Conservation (phyloP, 2,113 vertebrate species). For the Callocephalon fimbriatum region DNA sequence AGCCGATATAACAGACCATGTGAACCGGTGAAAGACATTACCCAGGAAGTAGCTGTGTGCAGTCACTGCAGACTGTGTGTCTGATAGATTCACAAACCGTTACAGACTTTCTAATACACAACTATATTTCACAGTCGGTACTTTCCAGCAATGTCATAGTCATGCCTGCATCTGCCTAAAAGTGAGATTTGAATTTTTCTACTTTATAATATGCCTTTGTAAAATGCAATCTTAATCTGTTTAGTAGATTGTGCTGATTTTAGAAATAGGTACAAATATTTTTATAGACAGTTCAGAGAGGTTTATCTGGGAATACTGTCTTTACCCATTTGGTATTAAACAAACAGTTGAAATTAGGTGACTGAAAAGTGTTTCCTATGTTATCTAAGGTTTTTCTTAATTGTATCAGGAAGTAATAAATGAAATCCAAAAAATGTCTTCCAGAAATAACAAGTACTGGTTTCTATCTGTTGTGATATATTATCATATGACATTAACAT, state of each 20-base stretch:
- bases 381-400: not conserved
- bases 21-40: conserved; percentile 36
- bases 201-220: not conserved
- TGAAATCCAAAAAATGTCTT: not conserved
- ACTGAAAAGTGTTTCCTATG: not conserved
- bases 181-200: not conserved
- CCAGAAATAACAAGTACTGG: not conserved
- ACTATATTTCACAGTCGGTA: not conserved
- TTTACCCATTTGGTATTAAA: not conserved
- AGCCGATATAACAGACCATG: conserved; percentile 9
- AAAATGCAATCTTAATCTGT: not conserved
- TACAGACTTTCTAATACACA: not conserved
- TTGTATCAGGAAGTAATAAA: not conserved
- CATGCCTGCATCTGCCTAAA: not conserved
- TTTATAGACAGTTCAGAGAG: not conserved
- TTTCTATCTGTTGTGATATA: not conserved
- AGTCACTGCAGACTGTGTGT: not conserved
- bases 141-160: not conserved
- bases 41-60: conserved; percentile 2
- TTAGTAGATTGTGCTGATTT: not conserved
- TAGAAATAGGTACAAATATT: not conserved
- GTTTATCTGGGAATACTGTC: not conserved
- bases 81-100: not conserved
- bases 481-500: not conserved
- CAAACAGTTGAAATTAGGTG: not conserved